A percentile compares a stretch with the other conserved stretches of the same genome.
Conservation (phyloP, 2,113 vertebrate genomes). For the Alectura lathami region DNA sequence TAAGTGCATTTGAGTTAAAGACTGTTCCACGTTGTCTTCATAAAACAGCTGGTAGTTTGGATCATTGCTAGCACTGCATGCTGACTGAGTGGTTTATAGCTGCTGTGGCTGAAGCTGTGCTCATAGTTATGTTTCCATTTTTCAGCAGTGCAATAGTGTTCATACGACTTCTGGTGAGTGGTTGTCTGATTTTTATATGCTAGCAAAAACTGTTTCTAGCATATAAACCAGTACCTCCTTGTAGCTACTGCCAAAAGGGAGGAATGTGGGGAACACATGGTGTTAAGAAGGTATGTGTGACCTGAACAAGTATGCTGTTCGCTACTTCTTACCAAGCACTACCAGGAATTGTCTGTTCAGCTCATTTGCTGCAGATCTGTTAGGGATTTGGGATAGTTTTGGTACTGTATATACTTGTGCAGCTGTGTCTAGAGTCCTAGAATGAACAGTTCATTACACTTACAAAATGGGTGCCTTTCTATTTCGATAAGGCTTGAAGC, state of each 20-base stretch:
- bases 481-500: neutral
- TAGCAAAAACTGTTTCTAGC: neutral
- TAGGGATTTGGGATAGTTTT: neutral
- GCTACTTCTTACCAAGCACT: neutral
- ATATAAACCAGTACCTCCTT: neutral
- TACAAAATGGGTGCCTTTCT: neutral
- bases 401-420: neutral
- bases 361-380: neutral
- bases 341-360: neutral
- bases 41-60: neutral
- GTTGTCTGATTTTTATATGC: neutral
- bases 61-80: neutral
- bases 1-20: constrained; percentile 26
- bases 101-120: constrained; percentile 1
- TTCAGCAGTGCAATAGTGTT: neutral
- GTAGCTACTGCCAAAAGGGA: neutral
- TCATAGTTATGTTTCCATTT: neutral
- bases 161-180: neutral
- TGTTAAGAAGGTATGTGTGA: neutral
- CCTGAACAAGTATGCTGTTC: neutral
- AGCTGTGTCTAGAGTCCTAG: neutral
- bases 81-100: neutral
- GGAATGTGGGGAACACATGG: neutral
- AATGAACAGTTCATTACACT: neutral
- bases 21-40: neutral